Evolutionary conservation across 1,140 invertebrate species (phyloP), one percentile per base, ranked within the genome.

Genomic region (Drosophila cardini): DNA sequence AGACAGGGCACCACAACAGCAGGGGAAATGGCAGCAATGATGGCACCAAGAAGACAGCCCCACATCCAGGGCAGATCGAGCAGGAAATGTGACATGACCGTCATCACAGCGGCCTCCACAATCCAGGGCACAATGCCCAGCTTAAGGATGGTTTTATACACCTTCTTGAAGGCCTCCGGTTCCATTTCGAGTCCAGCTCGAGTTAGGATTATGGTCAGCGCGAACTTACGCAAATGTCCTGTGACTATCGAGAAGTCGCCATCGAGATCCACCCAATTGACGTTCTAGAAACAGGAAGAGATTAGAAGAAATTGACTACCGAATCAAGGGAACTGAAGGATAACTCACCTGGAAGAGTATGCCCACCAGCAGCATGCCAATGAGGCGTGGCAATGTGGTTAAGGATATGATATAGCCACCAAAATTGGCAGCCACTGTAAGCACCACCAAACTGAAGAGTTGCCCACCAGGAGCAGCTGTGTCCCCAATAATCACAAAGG

Each of bases 1-100:
- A 99, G 94, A 75, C 96, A 96, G 0, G 98, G 98, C 11, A 99
- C 98, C 2, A 99, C 96, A 5, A 99, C 98, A 9, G 98, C 98
- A 0, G 98, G 98, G 0, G 98, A 98, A 5, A 99, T 98, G 0
- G 98, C 97, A 1, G 97, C 96, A 36, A 98, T 93, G 32, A 98
- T 95, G 72, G 96, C 96, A 73, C 96, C 97, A n/a, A 98, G 93
- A 42, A 99, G 94, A 64, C 98, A 95, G 56, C 95, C 94, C 97
- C 98, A 99, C 68, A 95, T 93, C 96, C 97, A 98, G 0, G 98
- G 97, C 65, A 99, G 93, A 57, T 94, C 94, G 8, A 99, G 93
- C 5, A 99, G 91, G 62, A 95, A 96, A 81, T 96, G 94, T 0
- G 95, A 93, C 67, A 95, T 93, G 7, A 97, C 91, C 1, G 95